Base-by-base conservation (phyloP, 2,888 invertebrate genomes). In the Toxonevra muliebris region DNA sequence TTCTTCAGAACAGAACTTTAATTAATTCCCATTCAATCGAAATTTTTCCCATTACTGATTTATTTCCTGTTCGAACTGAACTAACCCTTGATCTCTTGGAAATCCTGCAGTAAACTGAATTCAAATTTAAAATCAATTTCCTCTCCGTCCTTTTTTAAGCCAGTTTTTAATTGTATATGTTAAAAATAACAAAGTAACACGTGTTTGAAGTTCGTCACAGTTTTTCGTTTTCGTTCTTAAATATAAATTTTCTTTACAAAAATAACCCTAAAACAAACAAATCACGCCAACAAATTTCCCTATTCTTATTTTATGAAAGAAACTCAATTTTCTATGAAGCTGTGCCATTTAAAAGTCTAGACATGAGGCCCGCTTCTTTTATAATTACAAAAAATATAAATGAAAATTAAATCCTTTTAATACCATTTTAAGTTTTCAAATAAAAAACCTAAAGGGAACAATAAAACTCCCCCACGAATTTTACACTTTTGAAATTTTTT, bases 31-130 rank as follows among this genome's bases (percentile, higher is more conserved):
- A 7, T 30, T 30, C 30, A 30, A 2, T 30, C 30, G 30, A 30
- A 4, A 7, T 30, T 2, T 30, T 30, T 7, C 2, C 7, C 30
- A 30, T 30, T 30, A 30, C 30, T 30, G 7, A 30, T 30, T 30
- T 69, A 76, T 73, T 76, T 76, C 76, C 76, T 75, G 65, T 48
- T 48, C 48, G 11, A 13, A 48, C 11, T 48, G 13, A 15, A 30
- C 30, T 15, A 48, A 48, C 48, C 53, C 13, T 43, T 4, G 30
- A 30, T 30, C 2, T 30, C 7, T 30, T 30, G 30, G 30, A 30
- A 30, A 30, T 30, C 30, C 30, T 30, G 30, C 30, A 30, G 30
- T 4, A 7, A 30, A 30, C 7, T 7, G 30, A 7, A 30, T 30
- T 30, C 30, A 30, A 11, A 58, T 58, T 58, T 58, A 2, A 58